Evolutionary conservation across 1,140 invertebrate genomes (phyloP).

Genomic region (Oncopodura yosiiana): DNA sequence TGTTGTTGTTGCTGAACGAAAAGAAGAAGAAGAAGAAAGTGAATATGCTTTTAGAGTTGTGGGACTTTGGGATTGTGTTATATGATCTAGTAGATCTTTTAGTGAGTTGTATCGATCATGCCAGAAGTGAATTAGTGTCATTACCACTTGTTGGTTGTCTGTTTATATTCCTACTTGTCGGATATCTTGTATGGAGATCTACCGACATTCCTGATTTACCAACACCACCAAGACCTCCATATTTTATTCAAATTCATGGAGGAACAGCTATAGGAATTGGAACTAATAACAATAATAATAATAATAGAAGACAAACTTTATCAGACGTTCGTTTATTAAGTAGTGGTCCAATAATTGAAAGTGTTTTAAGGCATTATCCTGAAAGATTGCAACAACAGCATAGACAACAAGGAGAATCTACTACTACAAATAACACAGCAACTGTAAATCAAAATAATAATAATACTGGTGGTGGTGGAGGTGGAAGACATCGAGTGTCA

Average conservation of each 20-base stretch:
- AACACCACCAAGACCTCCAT: constrained; percentile 18
- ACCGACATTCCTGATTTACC: constrained; percentile 30
- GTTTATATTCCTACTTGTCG: constrained; percentile 8
- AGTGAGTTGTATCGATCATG: constrained; percentile 1
- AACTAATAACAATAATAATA: not conserved
- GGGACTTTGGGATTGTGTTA: constrained; percentile 20
- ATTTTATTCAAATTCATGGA: constrained; percentile 24
- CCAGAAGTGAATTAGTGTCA: not conserved
- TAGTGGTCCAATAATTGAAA: constrained; percentile 8
- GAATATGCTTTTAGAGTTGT: constrained; percentile 33
- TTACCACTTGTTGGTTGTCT: constrained; percentile 5
- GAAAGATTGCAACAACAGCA: not conserved
- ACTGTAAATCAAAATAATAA: not conserved
- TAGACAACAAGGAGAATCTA: not conserved
- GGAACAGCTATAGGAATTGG: not conserved
- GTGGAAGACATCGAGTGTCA: not conserved
- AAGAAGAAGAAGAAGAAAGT: not conserved
- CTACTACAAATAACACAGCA: not conserved
- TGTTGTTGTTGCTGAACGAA: no score
- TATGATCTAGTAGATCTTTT: constrained; percentile 19
- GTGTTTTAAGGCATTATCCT: not conserved
- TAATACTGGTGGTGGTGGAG: not conserved
- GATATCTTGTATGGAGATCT: constrained; percentile 24
- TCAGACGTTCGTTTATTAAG: constrained; percentile 26
- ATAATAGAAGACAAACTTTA: constrained; percentile 10